These are phyloP conservation scores for Drosophila tanythrix DNA, from an alignment of 2,888 invertebrate genomes.

Conservation along the genomic window DNA sequence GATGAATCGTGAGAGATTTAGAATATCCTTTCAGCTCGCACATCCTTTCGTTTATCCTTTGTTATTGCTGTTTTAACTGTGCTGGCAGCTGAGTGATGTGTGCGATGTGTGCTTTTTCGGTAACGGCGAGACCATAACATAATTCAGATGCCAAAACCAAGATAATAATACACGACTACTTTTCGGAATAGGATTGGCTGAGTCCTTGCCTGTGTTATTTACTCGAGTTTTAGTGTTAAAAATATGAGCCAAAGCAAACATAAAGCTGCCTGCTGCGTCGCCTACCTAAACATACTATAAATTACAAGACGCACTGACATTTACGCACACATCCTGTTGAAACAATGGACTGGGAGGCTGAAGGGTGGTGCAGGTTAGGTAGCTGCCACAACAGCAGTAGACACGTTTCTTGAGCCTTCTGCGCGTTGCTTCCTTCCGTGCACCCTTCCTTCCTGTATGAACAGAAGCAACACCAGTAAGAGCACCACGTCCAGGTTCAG, in stretches of 20 bases:
- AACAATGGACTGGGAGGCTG: constrained; percentile 39
- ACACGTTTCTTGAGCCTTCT: constrained; percentile 64
- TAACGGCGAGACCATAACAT: constrained; percentile 36
- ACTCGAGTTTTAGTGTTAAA: constrained; percentile 63
- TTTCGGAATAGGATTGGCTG: neutral
- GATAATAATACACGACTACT: constrained; percentile 28
- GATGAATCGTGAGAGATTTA: constrained; percentile 53
- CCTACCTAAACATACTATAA: constrained; percentile 57
- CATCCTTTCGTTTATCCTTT: constrained; percentile 43
- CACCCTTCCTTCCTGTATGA: constrained; percentile 47
- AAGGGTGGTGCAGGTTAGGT: neutral
- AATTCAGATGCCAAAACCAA: constrained; percentile 54
- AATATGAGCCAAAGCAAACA: constrained; percentile 66
- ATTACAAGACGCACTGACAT: constrained; percentile 59
- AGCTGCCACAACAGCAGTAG: constrained; percentile 45
- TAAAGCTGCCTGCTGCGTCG: constrained; percentile 51
- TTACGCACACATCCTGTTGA: constrained; percentile 66
- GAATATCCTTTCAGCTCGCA: constrained; percentile 45
- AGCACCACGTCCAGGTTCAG: constrained; percentile 2
- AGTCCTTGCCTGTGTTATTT: constrained; percentile 43
- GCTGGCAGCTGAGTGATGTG: constrained; percentile 8
- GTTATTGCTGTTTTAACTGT: constrained; percentile 39
- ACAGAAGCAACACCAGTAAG: constrained; percentile 13
- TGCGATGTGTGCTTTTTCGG: constrained; percentile 18
- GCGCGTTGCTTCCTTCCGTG: constrained; percentile 68